phyloP scores from a whole-genome alignment of 92 coral and sea anemone species.

The Pocillopora meandrina region DNA sequence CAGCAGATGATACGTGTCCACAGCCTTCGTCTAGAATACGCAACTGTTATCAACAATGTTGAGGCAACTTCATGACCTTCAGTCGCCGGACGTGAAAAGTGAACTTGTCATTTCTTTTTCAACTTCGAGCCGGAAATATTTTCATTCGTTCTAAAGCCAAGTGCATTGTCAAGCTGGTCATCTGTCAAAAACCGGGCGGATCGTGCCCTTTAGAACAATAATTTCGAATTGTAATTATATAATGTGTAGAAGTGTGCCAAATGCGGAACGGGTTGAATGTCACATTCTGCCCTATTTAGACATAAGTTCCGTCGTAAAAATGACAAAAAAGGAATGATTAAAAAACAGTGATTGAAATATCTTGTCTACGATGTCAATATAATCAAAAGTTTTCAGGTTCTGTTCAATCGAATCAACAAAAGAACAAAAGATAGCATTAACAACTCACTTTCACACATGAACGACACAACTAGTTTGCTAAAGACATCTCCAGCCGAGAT shows the following conservation, averaged over 20 bases:
- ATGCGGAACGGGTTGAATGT: background rate
- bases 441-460: slow-evolving; percentile 12
- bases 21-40: background rate
- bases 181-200: slow-evolving; percentile 14
- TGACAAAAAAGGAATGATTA: background rate
- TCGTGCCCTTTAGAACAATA: background rate
- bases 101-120: slow-evolving; percentile 11
- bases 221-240: background rate
- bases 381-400: background rate
- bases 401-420: slow-evolving; percentile 2
- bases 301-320: background rate
- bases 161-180: slow-evolving; percentile 29
- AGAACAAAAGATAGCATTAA: background rate
- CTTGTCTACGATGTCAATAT: slow-evolving; percentile 9
- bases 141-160: slow-evolving; percentile 37
- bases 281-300: background rate
- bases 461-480: background rate
- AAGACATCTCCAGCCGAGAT: background rate
- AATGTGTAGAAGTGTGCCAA: slow-evolving; percentile 9
- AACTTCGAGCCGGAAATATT: slow-evolving; percentile 36
- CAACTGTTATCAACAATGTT: background rate
- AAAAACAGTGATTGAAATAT: slow-evolving; percentile 1
- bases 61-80: slow-evolving; percentile 1
- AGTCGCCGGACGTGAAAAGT: background rate
- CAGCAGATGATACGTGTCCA: background rate